These are phyloP conservation scores for Sylvia atricapilla DNA, from an alignment of 2,113 vertebrate species.

Conservation along the genomic window DNA sequence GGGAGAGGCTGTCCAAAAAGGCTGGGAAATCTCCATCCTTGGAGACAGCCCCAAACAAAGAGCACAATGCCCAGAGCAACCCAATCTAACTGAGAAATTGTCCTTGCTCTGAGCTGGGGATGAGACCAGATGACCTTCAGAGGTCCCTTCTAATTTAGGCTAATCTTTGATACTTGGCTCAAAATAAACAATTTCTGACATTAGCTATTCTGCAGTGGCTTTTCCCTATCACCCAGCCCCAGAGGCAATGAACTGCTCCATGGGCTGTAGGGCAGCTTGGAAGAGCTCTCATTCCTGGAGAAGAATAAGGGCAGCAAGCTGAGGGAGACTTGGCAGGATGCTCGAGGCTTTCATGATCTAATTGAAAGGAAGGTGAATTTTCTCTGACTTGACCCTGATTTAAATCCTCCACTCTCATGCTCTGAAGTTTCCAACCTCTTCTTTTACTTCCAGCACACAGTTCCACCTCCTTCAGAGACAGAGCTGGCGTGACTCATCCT, in stretches of 20 bases:
- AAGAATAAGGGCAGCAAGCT: not conserved
- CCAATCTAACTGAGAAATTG: not conserved
- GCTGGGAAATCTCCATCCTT: not conserved
- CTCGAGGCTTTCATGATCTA: not conserved
- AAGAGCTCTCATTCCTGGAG: not conserved
- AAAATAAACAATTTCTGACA: not conserved
- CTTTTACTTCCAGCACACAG: not conserved
- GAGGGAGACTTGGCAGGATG: not conserved
- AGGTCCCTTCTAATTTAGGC: not conserved
- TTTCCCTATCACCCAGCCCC: not conserved
- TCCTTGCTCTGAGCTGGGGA: not conserved
- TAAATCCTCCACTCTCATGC: not conserved
- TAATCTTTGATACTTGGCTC: not conserved
- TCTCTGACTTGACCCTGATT: not conserved
- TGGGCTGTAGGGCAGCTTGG: not conserved
- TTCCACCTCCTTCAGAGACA: not conserved
- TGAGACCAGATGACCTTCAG: not conserved
- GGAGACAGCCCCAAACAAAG: not conserved
- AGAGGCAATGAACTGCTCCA: not conserved
- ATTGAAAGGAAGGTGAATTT: conserved; percentile 16
- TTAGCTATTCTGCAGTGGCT: not conserved
- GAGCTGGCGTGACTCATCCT: not conserved
- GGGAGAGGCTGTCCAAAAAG: not conserved
- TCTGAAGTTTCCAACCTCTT: conserved; percentile 5
- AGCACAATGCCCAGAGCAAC: not conserved